Conservation (phyloP, 1,140 invertebrate genomes). For the Pollicipes pollicipes region DNA sequence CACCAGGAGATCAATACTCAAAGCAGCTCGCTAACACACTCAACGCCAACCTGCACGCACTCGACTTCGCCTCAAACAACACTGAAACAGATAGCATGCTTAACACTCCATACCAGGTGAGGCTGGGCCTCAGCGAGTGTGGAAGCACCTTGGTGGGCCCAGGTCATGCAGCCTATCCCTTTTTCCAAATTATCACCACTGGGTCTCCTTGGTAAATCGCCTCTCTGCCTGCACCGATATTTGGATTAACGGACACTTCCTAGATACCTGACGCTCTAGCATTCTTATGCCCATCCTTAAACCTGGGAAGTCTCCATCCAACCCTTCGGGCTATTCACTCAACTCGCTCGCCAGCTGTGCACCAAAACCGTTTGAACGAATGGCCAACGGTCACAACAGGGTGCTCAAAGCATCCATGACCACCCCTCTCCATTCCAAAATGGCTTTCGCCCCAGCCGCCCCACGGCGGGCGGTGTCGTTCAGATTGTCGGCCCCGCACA, state of each 20-base stretch:
- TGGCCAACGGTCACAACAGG: too few relatives aligned
- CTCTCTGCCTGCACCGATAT: background rate
- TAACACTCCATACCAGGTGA: background rate
- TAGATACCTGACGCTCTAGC: background rate
- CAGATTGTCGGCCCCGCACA: too few relatives aligned
- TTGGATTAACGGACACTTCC: background rate
- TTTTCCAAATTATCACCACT: background rate
- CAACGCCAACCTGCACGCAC: background rate
- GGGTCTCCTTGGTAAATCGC: too few relatives aligned
- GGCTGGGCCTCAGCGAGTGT: background rate
- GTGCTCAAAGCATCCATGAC: too few relatives aligned
- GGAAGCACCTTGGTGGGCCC: background rate
- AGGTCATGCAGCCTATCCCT: background rate
- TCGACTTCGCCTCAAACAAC: background rate
- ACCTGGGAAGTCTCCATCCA: conserved; percentile 3
- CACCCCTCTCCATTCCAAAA: too few relatives aligned
- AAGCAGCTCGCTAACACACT: background rate
- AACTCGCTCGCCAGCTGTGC: too few relatives aligned
- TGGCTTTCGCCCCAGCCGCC: too few relatives aligned
- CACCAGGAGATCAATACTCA: background rate
- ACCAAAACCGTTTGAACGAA: too few relatives aligned
- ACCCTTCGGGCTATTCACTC: background rate
- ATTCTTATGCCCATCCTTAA: conserved; percentile 6
- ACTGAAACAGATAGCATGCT: background rate
- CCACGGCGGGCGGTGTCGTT: too few relatives aligned